Base-by-base conservation (phyloP, 1,140 invertebrate species). In the Conus betulinus region DNA sequence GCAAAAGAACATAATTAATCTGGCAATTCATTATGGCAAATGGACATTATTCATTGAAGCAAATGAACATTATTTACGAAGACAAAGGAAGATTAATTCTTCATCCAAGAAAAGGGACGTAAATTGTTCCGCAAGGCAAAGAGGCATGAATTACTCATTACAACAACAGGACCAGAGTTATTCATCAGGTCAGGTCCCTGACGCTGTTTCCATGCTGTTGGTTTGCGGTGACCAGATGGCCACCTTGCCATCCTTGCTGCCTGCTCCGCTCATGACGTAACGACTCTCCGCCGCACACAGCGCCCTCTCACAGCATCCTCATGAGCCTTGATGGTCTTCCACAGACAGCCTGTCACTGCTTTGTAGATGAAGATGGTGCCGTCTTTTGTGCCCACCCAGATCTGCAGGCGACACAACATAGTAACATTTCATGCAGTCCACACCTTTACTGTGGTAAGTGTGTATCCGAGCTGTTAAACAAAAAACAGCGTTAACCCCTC, bases 321-420 rank as follows among this genome's bases (percentile, higher is more conserved):
- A 63, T 94, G 93, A 0, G 92, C 93, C 63, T 89, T 86, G 67
- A 94, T 91, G 25, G 60, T 82, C 86, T 92, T 91, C 63, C 89
- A 89, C 51, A 89, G 39, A 76, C 89, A 74, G 6, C 88, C 87
- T 10, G 83, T 91, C 17, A 87, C 39, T 10, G 79, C 67, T 23
- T 90, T 87, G 60, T 91, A 92, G 63, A 94, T 91, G 85, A 90
- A 91, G 23, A 94, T 92, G 27, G 78, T 89, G 13, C 92, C 92
- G 84, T 89, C 90, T 86, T 93, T 94, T 0, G 91, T 92, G 27
- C 91, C 93, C 60, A 92, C 89, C 93, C 93, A 94, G 23, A 94
- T 78, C 92, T 93, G 89, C 88, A 25, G 39, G 39, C 3, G 0
- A 39, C 39, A 39, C 39, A 39, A 39, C 39, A 39, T n/a, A 39